These are phyloP conservation scores for Cepaea hortensis DNA, from an alignment of 2,888 invertebrate species.

Conservation along the genomic window DNA sequence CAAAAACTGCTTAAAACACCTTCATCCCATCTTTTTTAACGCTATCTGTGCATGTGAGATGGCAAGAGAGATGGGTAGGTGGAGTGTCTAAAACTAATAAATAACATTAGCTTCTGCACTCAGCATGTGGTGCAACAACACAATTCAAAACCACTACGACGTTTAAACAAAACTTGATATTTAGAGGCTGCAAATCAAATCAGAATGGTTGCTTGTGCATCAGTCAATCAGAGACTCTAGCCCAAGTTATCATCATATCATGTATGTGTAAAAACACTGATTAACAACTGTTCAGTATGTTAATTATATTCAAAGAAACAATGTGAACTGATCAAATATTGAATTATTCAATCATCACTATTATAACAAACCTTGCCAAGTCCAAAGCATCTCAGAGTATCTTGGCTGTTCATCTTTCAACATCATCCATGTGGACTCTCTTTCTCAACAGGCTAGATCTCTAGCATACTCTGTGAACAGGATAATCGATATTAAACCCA, in stretches of 20 bases:
- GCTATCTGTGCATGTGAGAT: too few relatives aligned
- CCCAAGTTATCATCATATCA: slow-evolving; percentile 17
- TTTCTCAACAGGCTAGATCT: neutral
- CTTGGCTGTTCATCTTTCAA: neutral
- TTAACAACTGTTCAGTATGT: neutral
- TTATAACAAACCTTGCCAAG: neutral
- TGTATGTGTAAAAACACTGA: neutral
- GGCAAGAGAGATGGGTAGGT: too few relatives aligned
- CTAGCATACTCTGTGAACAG: neutral
- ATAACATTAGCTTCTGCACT: too few relatives aligned
- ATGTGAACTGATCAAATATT: neutral
- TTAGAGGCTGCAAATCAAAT: too few relatives aligned
- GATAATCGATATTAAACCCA: neutral
- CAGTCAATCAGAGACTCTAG: slow-evolving; percentile 22
- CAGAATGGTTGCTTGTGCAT: neutral
- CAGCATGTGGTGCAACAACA: too few relatives aligned
- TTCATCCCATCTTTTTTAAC: too few relatives aligned
- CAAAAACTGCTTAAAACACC: too few relatives aligned
- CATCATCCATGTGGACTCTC: neutral
- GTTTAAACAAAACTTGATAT: too few relatives aligned
- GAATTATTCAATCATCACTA: neutral
- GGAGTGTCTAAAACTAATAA: too few relatives aligned
- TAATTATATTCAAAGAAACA: neutral
- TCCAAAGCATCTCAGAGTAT: neutral
- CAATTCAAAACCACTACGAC: too few relatives aligned